Evolutionary conservation across 2,888 invertebrate species (phyloP).

Genomic region (Drosophila infuscata): DNA sequence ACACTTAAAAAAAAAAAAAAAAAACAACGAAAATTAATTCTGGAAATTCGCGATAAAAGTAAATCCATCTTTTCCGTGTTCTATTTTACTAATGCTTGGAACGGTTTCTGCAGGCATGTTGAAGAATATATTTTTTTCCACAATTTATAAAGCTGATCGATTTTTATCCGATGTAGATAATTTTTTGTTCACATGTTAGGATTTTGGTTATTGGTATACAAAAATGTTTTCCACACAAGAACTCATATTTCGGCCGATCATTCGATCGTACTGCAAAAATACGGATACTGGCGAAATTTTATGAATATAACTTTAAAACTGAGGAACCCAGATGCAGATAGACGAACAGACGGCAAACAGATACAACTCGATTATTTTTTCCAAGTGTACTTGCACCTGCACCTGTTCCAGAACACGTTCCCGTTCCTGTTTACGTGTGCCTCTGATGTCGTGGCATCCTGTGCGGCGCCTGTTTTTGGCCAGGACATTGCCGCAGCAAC

Average conservation of each 20-base stretch:
- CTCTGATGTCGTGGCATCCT: conserved; percentile 48
- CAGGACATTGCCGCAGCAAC: conserved; percentile 41
- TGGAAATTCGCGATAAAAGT: neutral
- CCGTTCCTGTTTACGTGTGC: neutral
- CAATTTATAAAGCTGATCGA: too few species aligned
- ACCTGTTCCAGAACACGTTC: conserved; percentile 37
- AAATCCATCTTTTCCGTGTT: neutral
- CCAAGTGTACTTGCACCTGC: conserved; percentile 10
- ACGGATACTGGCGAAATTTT: too few species aligned
- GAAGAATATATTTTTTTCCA: neutral
- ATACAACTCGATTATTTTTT: neutral
- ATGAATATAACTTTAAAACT: neutral
- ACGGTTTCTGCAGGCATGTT: neutral
- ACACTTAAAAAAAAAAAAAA: neutral
- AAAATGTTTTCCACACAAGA: neutral
- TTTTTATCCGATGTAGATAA: too few species aligned
- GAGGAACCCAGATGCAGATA: neutral
- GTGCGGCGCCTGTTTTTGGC: conserved; percentile 21
- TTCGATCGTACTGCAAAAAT: neutral
- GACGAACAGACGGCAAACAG: neutral
- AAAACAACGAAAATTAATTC: neutral
- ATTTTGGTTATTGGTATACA: neutral
- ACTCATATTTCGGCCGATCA: neutral
- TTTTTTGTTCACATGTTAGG: too few species aligned
- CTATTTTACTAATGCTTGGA: neutral